phyloP scores from a whole-genome alignment of 2,113 vertebrate genomes.

The Mirza zaza region DNA sequence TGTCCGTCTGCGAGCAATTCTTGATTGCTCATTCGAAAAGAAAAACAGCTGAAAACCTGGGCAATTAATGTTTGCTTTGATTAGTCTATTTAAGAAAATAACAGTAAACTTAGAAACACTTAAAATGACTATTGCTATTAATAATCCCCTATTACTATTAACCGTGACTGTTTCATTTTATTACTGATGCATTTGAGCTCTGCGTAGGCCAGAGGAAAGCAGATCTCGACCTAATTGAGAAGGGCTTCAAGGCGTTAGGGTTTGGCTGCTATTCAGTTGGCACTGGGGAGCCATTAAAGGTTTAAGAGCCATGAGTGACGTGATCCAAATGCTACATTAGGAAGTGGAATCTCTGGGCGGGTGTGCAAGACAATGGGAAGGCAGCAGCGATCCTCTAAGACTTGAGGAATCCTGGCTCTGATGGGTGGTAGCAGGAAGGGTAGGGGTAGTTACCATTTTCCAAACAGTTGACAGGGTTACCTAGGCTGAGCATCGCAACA shows the following conservation, averaged over 20 bases:
- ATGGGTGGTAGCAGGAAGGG: accelerated
- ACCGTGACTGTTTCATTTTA: neutral
- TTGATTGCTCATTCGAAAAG: neutral
- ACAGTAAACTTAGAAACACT: constrained; percentile 3
- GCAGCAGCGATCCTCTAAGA: too few species aligned
- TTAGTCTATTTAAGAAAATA: constrained; percentile 58
- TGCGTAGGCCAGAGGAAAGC: accelerated
- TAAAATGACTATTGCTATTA: neutral
- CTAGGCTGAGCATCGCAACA: accelerated
- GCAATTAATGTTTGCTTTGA: constrained; percentile 39
- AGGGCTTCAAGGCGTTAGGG: too few species aligned
- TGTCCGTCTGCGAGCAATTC: constrained; percentile 37
- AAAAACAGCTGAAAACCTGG: neutral
- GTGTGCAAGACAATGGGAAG: neutral
- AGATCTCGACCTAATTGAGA: neutral
- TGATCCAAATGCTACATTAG: too few species aligned
- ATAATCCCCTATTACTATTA: constrained; percentile 25
- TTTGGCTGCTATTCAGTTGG: neutral
- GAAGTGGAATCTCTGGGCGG: accelerated
- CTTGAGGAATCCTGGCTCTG: accelerated
- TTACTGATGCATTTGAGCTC: accelerated
- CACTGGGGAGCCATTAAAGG: neutral
- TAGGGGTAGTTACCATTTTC: accelerated
- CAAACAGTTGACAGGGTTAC: neutral
- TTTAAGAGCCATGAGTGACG: neutral